These are phyloP conservation scores for Stichopus chloronotus DNA, from an alignment of 35 echinoderm and acorn worm species.

Conservation along the genomic window DNA sequence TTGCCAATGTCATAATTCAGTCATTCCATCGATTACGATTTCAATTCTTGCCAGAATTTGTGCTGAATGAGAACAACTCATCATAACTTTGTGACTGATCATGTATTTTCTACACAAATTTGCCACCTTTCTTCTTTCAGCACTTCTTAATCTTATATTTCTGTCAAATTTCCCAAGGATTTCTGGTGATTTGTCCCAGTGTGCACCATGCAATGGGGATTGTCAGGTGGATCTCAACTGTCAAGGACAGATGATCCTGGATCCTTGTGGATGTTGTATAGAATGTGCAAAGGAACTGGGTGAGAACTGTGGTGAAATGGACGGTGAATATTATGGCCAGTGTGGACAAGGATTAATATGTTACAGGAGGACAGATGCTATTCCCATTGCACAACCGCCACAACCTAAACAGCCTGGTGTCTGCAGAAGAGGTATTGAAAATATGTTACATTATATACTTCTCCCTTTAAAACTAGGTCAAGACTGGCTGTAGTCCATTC, in stretches of 20 bases:
- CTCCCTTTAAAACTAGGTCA: neutral
- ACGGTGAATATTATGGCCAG: constrained; percentile 54
- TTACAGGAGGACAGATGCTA: constrained; percentile 18
- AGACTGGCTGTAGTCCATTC: no score
- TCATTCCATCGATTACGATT: neutral
- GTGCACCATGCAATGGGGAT: constrained; percentile 60
- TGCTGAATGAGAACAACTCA: neutral
- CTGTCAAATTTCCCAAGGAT: constrained; percentile 15
- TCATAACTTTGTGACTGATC: neutral
- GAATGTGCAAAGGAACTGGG: constrained; percentile 80
- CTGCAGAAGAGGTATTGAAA: constrained; percentile 27
- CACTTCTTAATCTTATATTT: neutral
- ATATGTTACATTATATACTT: neutral
- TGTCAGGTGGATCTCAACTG: constrained; percentile 62
- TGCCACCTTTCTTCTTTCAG: neutral
- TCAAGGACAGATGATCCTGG: constrained; percentile 60
- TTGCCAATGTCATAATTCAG: no score
- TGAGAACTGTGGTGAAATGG: constrained; percentile 73
- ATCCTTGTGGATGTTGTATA: constrained; percentile 78
- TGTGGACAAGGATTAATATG: constrained; percentile 76
- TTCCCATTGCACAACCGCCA: neutral
- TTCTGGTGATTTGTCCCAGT: constrained; percentile 40
- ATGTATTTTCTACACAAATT: neutral
- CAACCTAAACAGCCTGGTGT: constrained; percentile 15
- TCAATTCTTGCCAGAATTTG: neutral